Evolutionary conservation across 2,113 vertebrate species (phyloP).

Genomic region (Trinectes maculatus): DNA sequence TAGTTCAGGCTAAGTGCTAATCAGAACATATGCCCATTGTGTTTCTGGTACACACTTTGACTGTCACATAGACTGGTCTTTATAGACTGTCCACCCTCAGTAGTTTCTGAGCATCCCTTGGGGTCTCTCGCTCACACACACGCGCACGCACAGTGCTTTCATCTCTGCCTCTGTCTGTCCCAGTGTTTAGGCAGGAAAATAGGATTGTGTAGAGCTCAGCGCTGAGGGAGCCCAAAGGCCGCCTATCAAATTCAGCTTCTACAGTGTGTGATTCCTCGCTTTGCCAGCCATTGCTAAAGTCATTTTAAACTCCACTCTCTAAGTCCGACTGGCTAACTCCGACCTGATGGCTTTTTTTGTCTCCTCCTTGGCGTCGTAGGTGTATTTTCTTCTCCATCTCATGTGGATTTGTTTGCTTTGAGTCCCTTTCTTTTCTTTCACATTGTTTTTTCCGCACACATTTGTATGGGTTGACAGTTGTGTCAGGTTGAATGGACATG

Average conservation of each 20-base stretch:
- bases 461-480: not conserved
- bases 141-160: conserved; percentile 60
- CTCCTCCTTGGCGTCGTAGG: conserved; percentile 4
- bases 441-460: too few species aligned
- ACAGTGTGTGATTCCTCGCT: conserved; percentile 33
- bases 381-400: conserved; percentile 1
- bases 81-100: conserved; percentile 50
- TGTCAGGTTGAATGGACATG: not conserved
- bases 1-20: conserved; percentile 36
- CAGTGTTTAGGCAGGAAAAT: conserved; percentile 73
- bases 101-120: conserved; percentile 45
- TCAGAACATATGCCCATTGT: conserved; percentile 32
- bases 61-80: conserved; percentile 17
- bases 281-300: conserved; percentile 48
- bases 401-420: conserved; percentile 32
- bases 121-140: conserved; percentile 24
- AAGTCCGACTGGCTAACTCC: conserved; percentile 34
- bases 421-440: conserved; percentile 24
- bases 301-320: conserved; percentile 55
- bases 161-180: conserved; percentile 63
- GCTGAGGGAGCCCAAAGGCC: conserved; percentile 68
- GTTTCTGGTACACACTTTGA: conserved; percentile 16
- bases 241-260: conserved; percentile 53
- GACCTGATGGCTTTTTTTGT: conserved; percentile 40
- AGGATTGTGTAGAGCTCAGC: conserved; percentile 74